A percentile compares a stretch with the other conserved stretches of the same genome.
Conservation (phyloP, 1,140 invertebrate genomes). For the Zophobas atratus region DNA sequence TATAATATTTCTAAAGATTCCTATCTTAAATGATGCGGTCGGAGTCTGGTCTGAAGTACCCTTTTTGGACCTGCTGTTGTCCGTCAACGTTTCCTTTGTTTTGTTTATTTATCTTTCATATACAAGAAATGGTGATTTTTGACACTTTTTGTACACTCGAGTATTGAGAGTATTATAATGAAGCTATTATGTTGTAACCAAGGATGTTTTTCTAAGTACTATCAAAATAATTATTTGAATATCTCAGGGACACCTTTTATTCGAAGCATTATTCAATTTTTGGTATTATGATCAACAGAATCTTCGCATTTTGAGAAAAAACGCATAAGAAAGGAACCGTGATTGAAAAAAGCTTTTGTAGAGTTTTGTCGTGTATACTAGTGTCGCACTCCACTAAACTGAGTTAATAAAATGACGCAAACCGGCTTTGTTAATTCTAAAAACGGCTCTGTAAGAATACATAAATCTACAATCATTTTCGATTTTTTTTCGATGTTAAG, state of each 20-base stretch:
- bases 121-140: conserved; percentile 53
- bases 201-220: conserved; percentile 44
- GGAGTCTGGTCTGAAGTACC: conserved; percentile 47
- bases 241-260: conserved; percentile 23
- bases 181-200: conserved; percentile 40
- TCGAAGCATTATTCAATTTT: conserved; percentile 1
- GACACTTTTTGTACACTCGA: conserved; percentile 50
- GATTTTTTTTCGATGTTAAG: background rate
- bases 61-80: conserved; percentile 42
- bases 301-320: background rate
- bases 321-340: background rate
- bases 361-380: background rate
- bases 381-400: background rate
- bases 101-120: conserved; percentile 52
- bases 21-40: conserved; percentile 49
- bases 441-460: background rate
- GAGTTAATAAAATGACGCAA: conserved; percentile 1
- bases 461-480: background rate
- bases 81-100: conserved; percentile 51
- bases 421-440: background rate
- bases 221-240: conserved; percentile 45
- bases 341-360: background rate
- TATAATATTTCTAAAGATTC: conserved; percentile 51
- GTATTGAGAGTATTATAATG: conserved; percentile 44
- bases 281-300: conserved; percentile 2